Evolutionary conservation across 2,797 vertebrate genomes (phyloP).

Genomic region (Acridotheres tristis): DNA sequence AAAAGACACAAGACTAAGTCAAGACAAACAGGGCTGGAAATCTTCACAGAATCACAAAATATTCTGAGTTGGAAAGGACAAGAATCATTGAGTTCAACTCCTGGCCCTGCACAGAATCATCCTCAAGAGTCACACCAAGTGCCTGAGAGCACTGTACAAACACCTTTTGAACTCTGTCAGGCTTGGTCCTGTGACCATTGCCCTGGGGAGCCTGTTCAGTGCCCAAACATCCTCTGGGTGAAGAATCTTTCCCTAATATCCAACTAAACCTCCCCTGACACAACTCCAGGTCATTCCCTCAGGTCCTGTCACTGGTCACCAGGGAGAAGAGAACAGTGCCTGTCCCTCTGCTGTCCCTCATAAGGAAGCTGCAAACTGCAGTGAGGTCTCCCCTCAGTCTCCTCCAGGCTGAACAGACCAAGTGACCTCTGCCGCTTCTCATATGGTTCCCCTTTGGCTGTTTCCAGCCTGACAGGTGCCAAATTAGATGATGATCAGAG

Average conservation of each 20-base stretch:
- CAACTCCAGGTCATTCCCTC: neutral
- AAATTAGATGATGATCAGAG: neutral
- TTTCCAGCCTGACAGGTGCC: neutral
- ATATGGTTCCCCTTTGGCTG: neutral
- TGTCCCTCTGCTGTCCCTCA: neutral
- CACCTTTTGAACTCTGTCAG: neutral
- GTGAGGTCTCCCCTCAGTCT: neutral
- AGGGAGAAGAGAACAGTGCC: neutral
- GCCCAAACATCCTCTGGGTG: accelerated
- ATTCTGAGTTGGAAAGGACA: neutral
- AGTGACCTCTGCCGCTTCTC: neutral
- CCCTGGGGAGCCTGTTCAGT: neutral
- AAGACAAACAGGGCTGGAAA: neutral
- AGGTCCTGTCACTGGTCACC: neutral
- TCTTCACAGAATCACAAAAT: neutral
- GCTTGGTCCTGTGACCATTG: neutral
- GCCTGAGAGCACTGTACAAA: neutral
- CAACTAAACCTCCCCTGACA: neutral
- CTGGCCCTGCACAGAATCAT: neutral
- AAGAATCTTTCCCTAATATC: neutral
- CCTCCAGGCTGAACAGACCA: neutral
- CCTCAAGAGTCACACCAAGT: neutral
- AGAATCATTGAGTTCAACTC: neutral
- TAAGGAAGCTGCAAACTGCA: neutral
- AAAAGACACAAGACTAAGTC: neutral